Conservation (phyloP, 2,888 invertebrate genomes). For the Ectemnius lituratus region DNA sequence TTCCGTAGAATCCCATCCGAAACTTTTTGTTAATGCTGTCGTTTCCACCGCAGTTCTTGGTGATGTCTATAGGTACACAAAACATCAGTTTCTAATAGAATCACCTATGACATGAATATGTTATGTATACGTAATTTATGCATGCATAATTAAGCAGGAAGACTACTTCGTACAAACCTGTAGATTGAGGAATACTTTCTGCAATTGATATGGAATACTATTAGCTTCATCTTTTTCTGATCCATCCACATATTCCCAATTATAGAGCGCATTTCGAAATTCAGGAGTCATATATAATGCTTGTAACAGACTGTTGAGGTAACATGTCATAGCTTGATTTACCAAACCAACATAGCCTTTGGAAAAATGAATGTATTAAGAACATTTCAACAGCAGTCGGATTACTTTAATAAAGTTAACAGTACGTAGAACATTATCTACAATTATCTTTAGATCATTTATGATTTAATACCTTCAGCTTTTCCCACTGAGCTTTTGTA, state of each 20-base stretch:
- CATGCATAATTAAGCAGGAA: no score
- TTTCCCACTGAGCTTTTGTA: not conserved
- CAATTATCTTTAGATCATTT: not conserved
- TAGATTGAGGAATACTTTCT: slow-evolving; percentile 90
- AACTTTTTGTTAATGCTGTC: slow-evolving; percentile 90
- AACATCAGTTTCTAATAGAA: not conserved
- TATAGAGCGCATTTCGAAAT: slow-evolving; percentile 92
- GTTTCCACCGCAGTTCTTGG: slow-evolving; percentile 89
- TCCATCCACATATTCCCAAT: slow-evolving; percentile 86
- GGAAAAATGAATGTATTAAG: slow-evolving; percentile 18
- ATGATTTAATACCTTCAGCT: not conserved
- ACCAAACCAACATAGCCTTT: slow-evolving; percentile 87
- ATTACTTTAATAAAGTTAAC: not conserved
- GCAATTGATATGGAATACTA: slow-evolving; percentile 92
- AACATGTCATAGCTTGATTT: slow-evolving; percentile 96
- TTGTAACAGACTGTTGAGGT: slow-evolving; percentile 92
- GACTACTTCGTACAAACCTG: slow-evolving; percentile 79
- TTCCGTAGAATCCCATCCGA: slow-evolving; percentile 94
- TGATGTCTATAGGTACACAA: slow-evolving; percentile 82
- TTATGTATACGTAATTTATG: no score
- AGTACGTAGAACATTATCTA: not conserved
- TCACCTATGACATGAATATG: not conserved
- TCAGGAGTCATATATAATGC: slow-evolving; percentile 95
- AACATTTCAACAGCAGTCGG: not conserved
- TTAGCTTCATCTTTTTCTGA: slow-evolving; percentile 82